phyloP scores from a whole-genome alignment of 2,113 vertebrate genomes.

The Percina caprodes region DNA sequence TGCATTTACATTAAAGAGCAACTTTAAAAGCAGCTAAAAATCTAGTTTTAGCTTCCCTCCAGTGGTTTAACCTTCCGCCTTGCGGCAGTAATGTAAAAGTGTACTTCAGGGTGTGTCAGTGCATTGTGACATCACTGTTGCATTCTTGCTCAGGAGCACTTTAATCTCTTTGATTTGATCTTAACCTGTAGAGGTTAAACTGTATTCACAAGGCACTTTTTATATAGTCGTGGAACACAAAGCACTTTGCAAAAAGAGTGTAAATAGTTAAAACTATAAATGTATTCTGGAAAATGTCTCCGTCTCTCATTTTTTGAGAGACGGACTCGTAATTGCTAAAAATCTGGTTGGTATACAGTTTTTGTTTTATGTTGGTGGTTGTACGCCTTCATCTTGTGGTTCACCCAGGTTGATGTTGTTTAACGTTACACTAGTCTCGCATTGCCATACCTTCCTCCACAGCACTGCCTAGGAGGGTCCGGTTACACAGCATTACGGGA shows the following conservation, averaged over 20 bases:
- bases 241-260: not conserved
- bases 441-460: no score
- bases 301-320: not conserved
- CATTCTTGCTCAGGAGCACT: not conserved
- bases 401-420: conserved; percentile 30
- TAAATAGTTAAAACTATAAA: not conserved
- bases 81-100: not conserved
- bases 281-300: not conserved
- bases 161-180: not conserved
- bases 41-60: not conserved
- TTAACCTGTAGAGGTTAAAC: not conserved
- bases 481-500: no score
- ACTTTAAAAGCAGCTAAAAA: not conserved
- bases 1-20: not conserved
- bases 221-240: not conserved
- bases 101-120: conserved; percentile 14
- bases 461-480: no score
- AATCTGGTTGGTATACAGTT: no score
- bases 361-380: not conserved
- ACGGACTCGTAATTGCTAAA: not conserved
- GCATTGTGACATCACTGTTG: not conserved
- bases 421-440: not conserved
- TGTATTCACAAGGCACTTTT: not conserved
- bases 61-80: not conserved
- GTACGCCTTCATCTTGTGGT: conserved; percentile 1